These are phyloP conservation scores for Lasioglossum vierecki DNA, from an alignment of 2,888 invertebrate species.

Conservation along the genomic window DNA sequence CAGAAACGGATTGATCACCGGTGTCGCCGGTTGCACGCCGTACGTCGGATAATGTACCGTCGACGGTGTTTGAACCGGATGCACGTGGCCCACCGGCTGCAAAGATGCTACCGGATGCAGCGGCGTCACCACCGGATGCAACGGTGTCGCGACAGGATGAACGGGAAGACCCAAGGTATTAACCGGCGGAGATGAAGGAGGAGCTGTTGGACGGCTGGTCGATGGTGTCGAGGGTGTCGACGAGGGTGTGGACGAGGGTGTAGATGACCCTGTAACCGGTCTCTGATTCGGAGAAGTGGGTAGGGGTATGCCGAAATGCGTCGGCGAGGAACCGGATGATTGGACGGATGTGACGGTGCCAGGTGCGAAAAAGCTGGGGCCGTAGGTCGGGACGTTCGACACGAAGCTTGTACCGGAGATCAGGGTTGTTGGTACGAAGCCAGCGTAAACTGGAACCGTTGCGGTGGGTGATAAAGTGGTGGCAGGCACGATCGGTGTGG, in stretches of 20 bases:
- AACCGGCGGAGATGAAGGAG: slow-evolving; percentile 38
- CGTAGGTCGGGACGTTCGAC: slow-evolving; percentile 68
- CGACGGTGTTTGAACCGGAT: slow-evolving; percentile 61
- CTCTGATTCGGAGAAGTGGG: slow-evolving; percentile 66
- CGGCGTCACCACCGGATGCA: slow-evolving; percentile 65
- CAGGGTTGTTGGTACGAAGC: slow-evolving; percentile 77
- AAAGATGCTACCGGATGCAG: slow-evolving; percentile 65
- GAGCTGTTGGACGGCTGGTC: slow-evolving; percentile 14
- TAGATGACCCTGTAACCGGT: slow-evolving; percentile 37
- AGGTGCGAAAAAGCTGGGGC: slow-evolving; percentile 56
- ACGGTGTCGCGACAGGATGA: slow-evolving; percentile 59
- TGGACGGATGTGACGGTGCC: slow-evolving; percentile 59
- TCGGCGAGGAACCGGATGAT: slow-evolving; percentile 72
- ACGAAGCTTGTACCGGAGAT: slow-evolving; percentile 70
- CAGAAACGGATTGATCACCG: slow-evolving; percentile 72
- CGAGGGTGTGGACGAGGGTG: slow-evolving; percentile 40
- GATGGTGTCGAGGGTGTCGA: slow-evolving; percentile 34
- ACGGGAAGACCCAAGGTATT: slow-evolving; percentile 43
- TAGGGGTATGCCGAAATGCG: slow-evolving; percentile 79
- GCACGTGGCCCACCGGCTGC: slow-evolving; percentile 62
- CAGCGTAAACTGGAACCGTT: slow-evolving; percentile 74
- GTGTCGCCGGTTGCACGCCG: slow-evolving; percentile 69
- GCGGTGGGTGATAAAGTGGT: slow-evolving; percentile 40
- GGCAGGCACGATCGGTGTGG: slow-evolving; percentile 60
- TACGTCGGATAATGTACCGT: slow-evolving; percentile 74